These are phyloP conservation scores for Hemichromis elongatus DNA, from an alignment of 2,113 vertebrate genomes.

Conservation along the genomic window DNA sequence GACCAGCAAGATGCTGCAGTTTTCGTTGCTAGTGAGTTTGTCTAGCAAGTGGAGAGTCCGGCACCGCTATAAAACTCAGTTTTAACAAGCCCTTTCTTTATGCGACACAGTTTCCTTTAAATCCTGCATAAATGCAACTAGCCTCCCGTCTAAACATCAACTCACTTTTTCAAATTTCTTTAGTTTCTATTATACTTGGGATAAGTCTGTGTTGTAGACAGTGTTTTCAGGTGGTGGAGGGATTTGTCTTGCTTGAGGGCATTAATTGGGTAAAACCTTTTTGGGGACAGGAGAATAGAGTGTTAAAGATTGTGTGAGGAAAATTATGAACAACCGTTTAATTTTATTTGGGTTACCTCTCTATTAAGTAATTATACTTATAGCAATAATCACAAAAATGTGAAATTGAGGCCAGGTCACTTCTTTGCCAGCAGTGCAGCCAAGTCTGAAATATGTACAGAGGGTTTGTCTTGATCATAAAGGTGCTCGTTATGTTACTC, in stretches of 20 bases:
- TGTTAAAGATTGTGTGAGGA: not conserved
- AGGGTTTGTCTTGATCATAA: not conserved
- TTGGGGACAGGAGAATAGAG: conserved; percentile 5
- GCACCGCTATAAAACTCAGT: fast-evolving
- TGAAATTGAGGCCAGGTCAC: not conserved
- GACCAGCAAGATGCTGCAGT: not conserved
- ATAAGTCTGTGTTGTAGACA: conserved; percentile 5
- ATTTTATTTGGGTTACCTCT: not conserved
- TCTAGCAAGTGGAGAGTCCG: not conserved
- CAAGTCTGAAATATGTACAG: not conserved
- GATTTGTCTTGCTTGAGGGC: not conserved
- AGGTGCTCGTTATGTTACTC: not conserved
- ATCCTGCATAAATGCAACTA: not conserved
- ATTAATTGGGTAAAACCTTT: not conserved
- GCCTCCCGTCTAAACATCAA: not conserved
- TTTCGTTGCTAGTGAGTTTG: not conserved
- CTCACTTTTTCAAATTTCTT: not conserved
- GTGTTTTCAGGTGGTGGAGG: not conserved
- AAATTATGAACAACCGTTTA: not conserved
- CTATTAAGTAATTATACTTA: not conserved
- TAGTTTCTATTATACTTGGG: not conserved
- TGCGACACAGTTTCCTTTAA: not conserved
- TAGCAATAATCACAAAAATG: conserved; percentile 29
- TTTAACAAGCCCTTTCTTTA: not conserved
- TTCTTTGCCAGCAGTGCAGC: not conserved